Evolutionary conservation across 2,113 vertebrate species (phyloP), one percentile per base, ranked within the genome.

Genomic region (Mohoua ochrocephala): DNA sequence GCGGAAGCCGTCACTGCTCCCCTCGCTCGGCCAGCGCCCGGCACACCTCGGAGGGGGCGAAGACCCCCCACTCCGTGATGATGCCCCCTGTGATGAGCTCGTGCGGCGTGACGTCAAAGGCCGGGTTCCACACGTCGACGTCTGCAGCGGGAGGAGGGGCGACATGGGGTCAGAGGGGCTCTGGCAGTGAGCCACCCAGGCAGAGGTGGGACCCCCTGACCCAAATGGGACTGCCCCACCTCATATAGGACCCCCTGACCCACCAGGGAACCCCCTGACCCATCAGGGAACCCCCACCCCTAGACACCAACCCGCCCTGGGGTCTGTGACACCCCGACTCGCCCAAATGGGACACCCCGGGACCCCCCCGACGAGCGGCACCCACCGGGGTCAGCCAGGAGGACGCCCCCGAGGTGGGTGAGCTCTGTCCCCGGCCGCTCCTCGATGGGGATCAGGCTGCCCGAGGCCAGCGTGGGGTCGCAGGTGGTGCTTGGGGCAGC

Each of bases 401-500:
- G 97, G 44, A 98, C 10, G 74, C 5, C 99, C 98, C 4, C 98
- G 98, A 99, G 82, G 21, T 98, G 98, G 5, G 99, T 99, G 91
- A 99, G 98, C 89, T 99, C 99, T 28, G 97, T 97, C 0, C 97
- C 93, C 0, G 98, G 99, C 20, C 99, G 98, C 84, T 99, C 99
- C 95, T 99, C 99, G 2, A 99, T 99, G 81, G 98, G 94, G 23
- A 99, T 99, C 37, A 70, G 54, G 71, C 97, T 96, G 33, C 92
- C 93, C 26, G 99, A 99, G 1, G 98, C 97, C 95, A 99, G 97
- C 39, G 92, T 95, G 74, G 98, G 91, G 96, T 99, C 99, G 10
- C 99, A 99, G 1, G 99, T 99, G 6, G 98, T 98, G 97, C 98
- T 99, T 22, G 99, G 99, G 5, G 99, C 99, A 0, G 99, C 99